phyloP scores from a whole-genome alignment of 2,797 vertebrate genomes.

The Coreius guichenoti region DNA sequence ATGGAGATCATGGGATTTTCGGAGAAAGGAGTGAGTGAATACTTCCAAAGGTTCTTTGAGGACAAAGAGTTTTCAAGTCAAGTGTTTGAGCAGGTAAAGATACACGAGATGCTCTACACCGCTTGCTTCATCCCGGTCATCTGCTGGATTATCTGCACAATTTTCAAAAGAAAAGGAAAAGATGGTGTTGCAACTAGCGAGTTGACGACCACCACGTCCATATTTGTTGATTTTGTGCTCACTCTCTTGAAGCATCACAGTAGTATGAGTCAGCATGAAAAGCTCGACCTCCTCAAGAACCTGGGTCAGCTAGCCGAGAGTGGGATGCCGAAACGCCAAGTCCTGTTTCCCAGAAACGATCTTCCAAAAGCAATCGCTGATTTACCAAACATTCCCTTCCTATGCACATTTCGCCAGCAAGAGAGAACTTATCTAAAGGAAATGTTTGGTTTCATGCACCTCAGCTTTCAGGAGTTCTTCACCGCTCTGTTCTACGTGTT shows the following conservation, averaged over 20 bases:
- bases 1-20: constrained; percentile 55
- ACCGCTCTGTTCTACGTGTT: constrained; percentile 44
- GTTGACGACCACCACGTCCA: constrained; percentile 40
- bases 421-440: constrained; percentile 12
- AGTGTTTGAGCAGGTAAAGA: constrained; percentile 37
- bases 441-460: constrained; percentile 55
- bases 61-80: constrained; percentile 22
- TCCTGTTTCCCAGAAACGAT: constrained; percentile 34
- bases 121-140: constrained; percentile 51
- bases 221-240: constrained; percentile 51
- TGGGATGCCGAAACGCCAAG: constrained; percentile 6
- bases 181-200: constrained; percentile 1
- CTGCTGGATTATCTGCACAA: constrained; percentile 52
- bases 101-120: constrained; percentile 41
- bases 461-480: constrained; percentile 59
- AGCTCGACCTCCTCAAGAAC: constrained; percentile 20
- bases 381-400: constrained; percentile 40
- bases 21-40: constrained; percentile 30
- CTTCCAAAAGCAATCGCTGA: constrained; percentile 32
- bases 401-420: constrained; percentile 43
- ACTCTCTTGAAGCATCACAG: constrained; percentile 49
- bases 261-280: neutral
- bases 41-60: constrained; percentile 37
- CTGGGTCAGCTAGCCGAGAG: constrained; percentile 40
- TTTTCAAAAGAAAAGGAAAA: constrained; percentile 37